A percentile compares a stretch with the other conserved stretches of the same genome.
Conservation (phyloP, 2,113 vertebrate species). For the Rhinoptilus africanus region DNA sequence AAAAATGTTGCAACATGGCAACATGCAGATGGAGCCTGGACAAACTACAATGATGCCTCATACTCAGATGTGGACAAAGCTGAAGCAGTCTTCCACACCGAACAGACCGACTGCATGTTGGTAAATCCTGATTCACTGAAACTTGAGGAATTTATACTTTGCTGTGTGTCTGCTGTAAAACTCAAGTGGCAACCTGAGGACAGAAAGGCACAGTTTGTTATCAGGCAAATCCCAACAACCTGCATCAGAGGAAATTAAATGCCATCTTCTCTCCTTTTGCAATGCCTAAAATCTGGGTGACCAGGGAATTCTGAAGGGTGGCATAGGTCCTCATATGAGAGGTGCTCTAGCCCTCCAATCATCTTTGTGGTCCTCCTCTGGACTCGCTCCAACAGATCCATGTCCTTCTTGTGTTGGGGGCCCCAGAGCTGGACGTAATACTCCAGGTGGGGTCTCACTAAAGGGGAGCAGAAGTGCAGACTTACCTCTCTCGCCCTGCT, state of each 20-base stretch:
- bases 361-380: background rate
- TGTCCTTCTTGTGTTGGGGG: background rate
- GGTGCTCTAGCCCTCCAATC: background rate
- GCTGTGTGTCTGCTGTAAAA: background rate
- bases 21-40: background rate
- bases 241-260: background rate
- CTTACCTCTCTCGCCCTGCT: background rate
- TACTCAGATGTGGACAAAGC: background rate
- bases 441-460: background rate
- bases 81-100: background rate
- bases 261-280: fast-evolving
- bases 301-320: background rate
- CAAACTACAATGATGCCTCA: background rate
- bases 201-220: background rate
- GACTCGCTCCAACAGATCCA: background rate
- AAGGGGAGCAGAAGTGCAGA: background rate
- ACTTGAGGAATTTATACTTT: background rate
- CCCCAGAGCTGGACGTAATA: background rate
- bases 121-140: background rate
- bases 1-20: background rate
- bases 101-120: background rate
- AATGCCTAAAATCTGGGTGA: background rate
- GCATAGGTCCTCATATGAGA: background rate
- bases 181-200: background rate
- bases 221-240: background rate